Percentiles rank a stretch among this genome's conserved stretches.
Evolutionary conservation across 2,113 vertebrate genomes (phyloP).

Genomic region (Chroicocephalus ridibundus): DNA sequence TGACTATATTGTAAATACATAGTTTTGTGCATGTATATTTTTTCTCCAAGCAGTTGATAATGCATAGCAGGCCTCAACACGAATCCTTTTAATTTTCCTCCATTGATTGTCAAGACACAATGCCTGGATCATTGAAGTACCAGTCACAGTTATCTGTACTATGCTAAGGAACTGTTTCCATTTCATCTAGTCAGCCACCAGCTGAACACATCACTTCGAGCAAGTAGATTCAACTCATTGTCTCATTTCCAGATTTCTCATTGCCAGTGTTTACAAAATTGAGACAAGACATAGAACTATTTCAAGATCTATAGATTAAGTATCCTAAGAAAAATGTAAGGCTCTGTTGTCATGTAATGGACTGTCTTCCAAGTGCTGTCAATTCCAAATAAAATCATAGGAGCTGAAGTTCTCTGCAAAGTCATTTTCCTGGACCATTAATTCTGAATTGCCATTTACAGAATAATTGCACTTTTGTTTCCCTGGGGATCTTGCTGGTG

Average conservation of each 20-base stretch:
- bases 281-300: not conserved
- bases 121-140: not conserved
- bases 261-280: not conserved
- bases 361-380: conserved; percentile 8
- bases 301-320: not conserved
- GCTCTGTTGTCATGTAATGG: not conserved
- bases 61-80: not conserved
- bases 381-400: conserved; percentile 44
- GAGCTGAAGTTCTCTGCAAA: conserved; percentile 46
- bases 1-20: not conserved
- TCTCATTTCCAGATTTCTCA: not conserved
- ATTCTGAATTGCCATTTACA: conserved; percentile 63
- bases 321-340: not conserved
- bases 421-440: conserved; percentile 63
- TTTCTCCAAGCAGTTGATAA: not conserved
- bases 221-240: not conserved
- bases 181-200: not conserved
- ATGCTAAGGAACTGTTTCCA: not conserved
- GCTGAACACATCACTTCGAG: not conserved
- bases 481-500: conserved; percentile 30
- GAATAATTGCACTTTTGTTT: conserved; percentile 61
- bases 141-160: not conserved
- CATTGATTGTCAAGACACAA: not conserved
- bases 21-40: not conserved
- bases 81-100: not conserved